Base-by-base conservation (phyloP, 1,140 invertebrate genomes). In the Aethina tumida region DNA sequence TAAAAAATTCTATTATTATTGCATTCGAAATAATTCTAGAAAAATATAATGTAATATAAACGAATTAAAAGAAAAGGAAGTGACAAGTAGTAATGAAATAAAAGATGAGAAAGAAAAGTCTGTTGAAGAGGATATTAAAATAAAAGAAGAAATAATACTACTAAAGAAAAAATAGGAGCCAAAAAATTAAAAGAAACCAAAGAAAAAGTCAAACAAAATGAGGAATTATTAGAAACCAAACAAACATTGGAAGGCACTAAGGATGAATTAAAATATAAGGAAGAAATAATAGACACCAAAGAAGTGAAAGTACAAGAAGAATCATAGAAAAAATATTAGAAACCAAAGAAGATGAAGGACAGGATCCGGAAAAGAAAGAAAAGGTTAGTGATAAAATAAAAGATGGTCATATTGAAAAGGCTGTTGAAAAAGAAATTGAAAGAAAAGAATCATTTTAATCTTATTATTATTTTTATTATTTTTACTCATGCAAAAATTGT, bases 111-210 rank as follows among this genome's bases (percentile, higher is more conserved):
- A 10, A 10, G 8, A 8, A 13, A 20, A 20, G 18, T 5, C 2
- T 14, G 31, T 29, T 16, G n/a, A 36, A 35, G 15, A 7, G n/a
- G 9, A 9, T 17, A 30, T 12, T 29, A 16, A 28, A 21, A 8
- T 21, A 21, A 2, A 39, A 13, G 31, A 39, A 40, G 39, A 35
- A 17, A 41, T 24, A 19, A 27, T 2, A 32, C 32, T 16, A 7
- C 14, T 13, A 15, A 28, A 20, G 20, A 40, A 22, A 8, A 31
- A n/a, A 22, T 30, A 31, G 28, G 8, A 5, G 17, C 13, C n/a
- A 9, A 19, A 19, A 4, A 34, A 5, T 9, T 19, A 4, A 8
- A 34, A 16, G 31, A 19, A 19, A 15, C 7, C 8, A 26, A n/a
- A 13, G 9, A 29, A 22, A 1, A 30, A 25, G 4, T 14, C 8